Evolutionary conservation across 1,140 invertebrate species (phyloP), one percentile per base, ranked within the genome.

Genomic region (Nebria ingens): DNA sequence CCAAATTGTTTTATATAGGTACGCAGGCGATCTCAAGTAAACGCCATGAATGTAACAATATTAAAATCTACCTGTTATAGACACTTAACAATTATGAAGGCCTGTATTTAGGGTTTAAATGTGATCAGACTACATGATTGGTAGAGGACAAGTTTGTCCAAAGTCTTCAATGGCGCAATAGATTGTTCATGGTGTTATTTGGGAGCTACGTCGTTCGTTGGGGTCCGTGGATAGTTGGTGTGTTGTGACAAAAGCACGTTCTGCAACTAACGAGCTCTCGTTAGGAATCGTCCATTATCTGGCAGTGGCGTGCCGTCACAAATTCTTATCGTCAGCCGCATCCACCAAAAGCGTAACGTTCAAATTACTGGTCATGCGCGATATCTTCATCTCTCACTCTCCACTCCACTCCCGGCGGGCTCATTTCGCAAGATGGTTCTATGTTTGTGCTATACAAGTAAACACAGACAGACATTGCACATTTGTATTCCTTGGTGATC

Each of bases 221-320:
- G 25, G 13, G 25, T 4, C 25, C 4, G 25, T 3, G 40, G 9
- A 45, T 45, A 45, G 40, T 45, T 45, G 40, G 40, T 45, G 40
- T 45, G 40, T 45, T 45, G 40, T 45, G 40, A 45, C 40, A 45
- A 45, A 45, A 45, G 40, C 40, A 45, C 40, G 40, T 45, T 45
- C 40, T 45, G 40, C 40, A 45, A 45, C 40, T 45, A 45, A 45
- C 40, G 40, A 45, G 40, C 40, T 45, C 40, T 45, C 40, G 40
- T 45, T 45, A 45, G 40, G 40, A 45, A 45, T 17, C 40, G 40
- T 45, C 40, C 40, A 45, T 45, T 45, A 45, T 45, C 40, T 45
- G 40, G 9, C 40, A 45, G 40, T 45, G 40, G 40, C 40, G 40
- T 45, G 40, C 40, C 40, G 9, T 45, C 40, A 45, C 40, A 17